A percentile compares a stretch with the other conserved stretches of the same genome.
phyloP scores from a whole-genome alignment of 2,113 vertebrate species.

The Dicrurus megarhynchus region DNA sequence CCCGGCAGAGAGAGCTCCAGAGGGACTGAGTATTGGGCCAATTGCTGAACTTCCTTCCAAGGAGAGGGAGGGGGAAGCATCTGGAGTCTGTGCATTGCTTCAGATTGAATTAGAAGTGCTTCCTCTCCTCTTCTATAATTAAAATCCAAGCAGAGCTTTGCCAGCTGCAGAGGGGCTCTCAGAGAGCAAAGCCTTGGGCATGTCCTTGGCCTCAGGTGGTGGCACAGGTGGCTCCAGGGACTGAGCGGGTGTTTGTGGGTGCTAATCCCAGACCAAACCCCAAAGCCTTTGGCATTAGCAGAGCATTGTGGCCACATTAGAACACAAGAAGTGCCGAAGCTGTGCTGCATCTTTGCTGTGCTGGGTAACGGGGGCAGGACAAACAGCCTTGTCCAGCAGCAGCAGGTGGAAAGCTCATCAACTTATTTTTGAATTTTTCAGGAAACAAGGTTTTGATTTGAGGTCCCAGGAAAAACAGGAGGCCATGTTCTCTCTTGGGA shows the following conservation, averaged over 20 bases:
- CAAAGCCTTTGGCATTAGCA: not conserved
- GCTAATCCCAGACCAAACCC: no score
- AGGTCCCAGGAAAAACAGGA: not conserved
- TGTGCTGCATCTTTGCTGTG: accelerated
- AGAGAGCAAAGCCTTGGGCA: not conserved
- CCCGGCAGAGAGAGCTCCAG: not conserved
- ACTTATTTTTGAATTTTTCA: not conserved
- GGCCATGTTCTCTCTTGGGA: not conserved
- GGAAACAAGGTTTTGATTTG: not conserved
- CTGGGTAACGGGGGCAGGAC: accelerated
- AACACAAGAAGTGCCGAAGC: accelerated
- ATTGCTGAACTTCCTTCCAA: accelerated
- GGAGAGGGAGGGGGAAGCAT: not conserved
- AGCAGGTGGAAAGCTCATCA: not conserved
- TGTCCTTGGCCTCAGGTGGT: accelerated
- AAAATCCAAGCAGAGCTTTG: not conserved
- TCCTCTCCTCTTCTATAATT: not conserved
- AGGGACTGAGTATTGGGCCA: accelerated
- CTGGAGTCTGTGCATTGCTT: not conserved
- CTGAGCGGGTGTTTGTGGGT: accelerated
- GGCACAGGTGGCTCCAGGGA: not conserved
- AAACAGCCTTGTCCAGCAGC: not conserved
- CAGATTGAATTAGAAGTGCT: not conserved
- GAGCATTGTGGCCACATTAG: accelerated
- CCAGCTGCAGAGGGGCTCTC: not conserved